Percentiles rank a stretch among this genome's conserved stretches.
phyloP scores from a whole-genome alignment of 2,113 vertebrate genomes.

The Propithecus coquereli region DNA sequence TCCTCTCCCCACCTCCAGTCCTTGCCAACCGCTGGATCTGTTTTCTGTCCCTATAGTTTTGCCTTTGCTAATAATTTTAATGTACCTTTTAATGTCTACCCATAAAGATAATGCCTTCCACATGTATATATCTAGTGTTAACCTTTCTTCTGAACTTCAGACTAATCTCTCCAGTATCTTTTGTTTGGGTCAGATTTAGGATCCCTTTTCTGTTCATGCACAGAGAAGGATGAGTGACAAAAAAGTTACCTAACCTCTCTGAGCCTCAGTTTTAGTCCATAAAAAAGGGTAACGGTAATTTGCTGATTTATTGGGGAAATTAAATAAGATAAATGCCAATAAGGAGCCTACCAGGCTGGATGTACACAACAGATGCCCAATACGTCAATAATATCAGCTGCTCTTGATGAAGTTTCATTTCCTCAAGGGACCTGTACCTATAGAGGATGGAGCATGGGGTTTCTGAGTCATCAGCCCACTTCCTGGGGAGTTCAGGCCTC shows the following conservation, averaged over 20 bases:
- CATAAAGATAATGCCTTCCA: not conserved
- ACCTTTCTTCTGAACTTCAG: not conserved
- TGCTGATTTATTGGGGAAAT: not conserved
- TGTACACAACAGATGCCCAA: not conserved
- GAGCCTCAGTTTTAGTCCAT: not conserved
- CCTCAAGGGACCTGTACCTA: not conserved
- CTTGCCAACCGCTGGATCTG: not conserved
- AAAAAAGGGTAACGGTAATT: not conserved
- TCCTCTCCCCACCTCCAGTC: not conserved
- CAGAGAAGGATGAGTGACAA: not conserved
- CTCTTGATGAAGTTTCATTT: not conserved
- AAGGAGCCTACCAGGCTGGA: not conserved
- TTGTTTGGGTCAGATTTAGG: slow-evolving; percentile 6
- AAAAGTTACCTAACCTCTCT: not conserved
- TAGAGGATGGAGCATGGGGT: not conserved
- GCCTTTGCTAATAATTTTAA: not conserved
- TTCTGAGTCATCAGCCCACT: not conserved
- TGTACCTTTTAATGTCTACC: not conserved
- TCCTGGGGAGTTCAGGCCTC: not conserved
- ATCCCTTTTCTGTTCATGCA: not conserved
- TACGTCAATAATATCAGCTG: not conserved
- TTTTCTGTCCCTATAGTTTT: not conserved
- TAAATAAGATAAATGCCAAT: not conserved
- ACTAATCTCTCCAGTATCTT: not conserved
- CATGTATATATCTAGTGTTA: not conserved